Percentiles rank a stretch among this genome's conserved stretches.
phyloP scores from a whole-genome alignment of 2,113 vertebrate genomes.

The Rhabdomys dilectus region DNA sequence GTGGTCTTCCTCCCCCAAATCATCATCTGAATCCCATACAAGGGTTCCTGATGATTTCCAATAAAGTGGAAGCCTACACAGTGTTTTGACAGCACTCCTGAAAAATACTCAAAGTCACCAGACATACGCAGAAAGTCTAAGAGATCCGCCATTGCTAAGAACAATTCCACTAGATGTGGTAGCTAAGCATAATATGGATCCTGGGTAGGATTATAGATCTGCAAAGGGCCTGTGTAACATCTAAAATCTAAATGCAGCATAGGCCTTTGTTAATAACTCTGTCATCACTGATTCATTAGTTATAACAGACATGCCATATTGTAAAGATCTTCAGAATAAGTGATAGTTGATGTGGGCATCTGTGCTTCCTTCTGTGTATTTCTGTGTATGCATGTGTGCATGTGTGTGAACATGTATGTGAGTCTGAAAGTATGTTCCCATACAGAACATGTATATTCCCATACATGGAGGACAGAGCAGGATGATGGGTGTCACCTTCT shows the following conservation, averaged over 20 bases:
- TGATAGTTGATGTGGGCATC: not conserved
- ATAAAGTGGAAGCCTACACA: not conserved
- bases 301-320: not conserved
- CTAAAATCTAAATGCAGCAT: not conserved
- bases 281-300: not conserved
- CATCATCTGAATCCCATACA: not conserved
- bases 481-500: too few relatives aligned
- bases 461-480: too few relatives aligned
- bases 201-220: not conserved
- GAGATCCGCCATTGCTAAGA: not conserved
- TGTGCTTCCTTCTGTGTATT: not conserved
- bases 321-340: not conserved
- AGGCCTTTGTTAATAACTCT: not conserved
- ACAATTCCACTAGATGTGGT: not conserved
- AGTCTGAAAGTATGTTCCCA: not conserved
- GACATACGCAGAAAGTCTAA: not conserved
- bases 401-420: not conserved
- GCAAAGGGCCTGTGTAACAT: not conserved
- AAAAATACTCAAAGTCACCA: not conserved
- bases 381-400: not conserved
- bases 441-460: not conserved
- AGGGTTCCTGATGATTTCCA: slow-evolving; percentile 26
- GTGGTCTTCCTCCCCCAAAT: not conserved
- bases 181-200: not conserved
- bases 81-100: not conserved